Evolutionary conservation across 1,140 invertebrate genomes (phyloP), one percentile per base, ranked within the genome.

Genomic region (Polyergus mexicanus): DNA sequence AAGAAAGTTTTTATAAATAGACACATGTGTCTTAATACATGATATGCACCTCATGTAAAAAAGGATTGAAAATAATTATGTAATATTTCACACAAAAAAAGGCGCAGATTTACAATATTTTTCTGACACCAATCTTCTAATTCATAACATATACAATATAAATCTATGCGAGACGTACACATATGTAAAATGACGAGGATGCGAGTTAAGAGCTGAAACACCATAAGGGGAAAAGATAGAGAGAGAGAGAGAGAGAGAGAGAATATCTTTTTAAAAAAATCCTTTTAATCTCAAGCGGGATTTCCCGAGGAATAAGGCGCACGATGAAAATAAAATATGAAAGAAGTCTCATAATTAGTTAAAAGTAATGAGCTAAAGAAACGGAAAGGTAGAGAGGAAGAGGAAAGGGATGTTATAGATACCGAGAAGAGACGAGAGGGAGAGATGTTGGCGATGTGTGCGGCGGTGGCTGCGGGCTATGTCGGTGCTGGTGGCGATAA

Each of bases 401-500:
- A 51, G 25, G 71, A 68, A 41, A 81, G 76, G 77, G 51, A 58
- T 62, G 65, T 71, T 66, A 51, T 51, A 72, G 76, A 86, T 25
- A 71, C 44, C 41, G n/a, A 51, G 47, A 51, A 4, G 6, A 7
- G 11, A 16, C 32, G 32, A 51, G 75, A 54, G 41, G 13, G 35
- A 16, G 6, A 51, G 81, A 35, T 47, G 44, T 28, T 47, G 56
- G 28, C n/a, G 72, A 62, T 65, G 16, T 25, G 71, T 51, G 76
- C 62, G 77, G 72, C 83, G 89, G 85, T 75, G 72, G 85, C 76
- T 83, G 71, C 65, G 75, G 80, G 74, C 58, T 80, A 84, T 66
- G 66, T 51, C 35, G 89, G 83, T 88, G 65, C 88, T 83, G 86
- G 88, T 86, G 56, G 84, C 85, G 86, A 88, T 90, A 90, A 88